Evolutionary conservation across 1,140 invertebrate species (phyloP), one percentile per base, ranked within the genome.

Genomic region (Araneus ventricosus): DNA sequence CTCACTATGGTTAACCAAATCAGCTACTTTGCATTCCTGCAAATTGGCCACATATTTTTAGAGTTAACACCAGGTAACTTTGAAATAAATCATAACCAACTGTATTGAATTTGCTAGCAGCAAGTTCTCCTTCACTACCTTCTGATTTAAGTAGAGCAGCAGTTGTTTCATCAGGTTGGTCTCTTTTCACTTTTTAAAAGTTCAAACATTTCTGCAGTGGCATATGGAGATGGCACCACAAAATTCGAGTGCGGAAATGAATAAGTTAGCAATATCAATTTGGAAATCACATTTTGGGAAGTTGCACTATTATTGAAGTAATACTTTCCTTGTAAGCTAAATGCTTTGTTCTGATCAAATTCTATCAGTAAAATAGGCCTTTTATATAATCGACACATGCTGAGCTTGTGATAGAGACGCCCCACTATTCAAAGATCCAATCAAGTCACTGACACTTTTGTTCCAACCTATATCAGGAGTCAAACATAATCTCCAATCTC

Each of bases 211-310:
- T 99, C 98, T 0, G 99, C 98, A 27, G 98, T 98, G 30, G 98
- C 98, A 95, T 98, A 98, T 0, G 99, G 98, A 95, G 97, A 98
- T 6, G 98, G 98, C 98, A 99, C 99, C 99, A 99, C 22, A 99
- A 97, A 10, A 99, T 96, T 94, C 98, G 97, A 41, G 96, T 94
- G 97, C 97, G 98, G 96, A 99, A 99, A 95, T 99, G 98, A 94
- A 99, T 96, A 0, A n/a, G 99, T 99, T 0, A 99, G 96, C n/a
- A 99, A 96, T 94, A 99, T 97, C 30, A 95, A 84, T 93, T 94
- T 94, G 17, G 90, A 80, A 6, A 94, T 79, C 20, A 94, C 79
- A 88, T 94, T 93, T 86, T 93, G 90, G 4, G 90, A 57, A 67
- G 87, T 57, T 45, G 67, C 89, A 57, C 52, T 85, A 27, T 20